Conservation (phyloP, 2,797 vertebrate species). For the Potorous gilbertii region DNA sequence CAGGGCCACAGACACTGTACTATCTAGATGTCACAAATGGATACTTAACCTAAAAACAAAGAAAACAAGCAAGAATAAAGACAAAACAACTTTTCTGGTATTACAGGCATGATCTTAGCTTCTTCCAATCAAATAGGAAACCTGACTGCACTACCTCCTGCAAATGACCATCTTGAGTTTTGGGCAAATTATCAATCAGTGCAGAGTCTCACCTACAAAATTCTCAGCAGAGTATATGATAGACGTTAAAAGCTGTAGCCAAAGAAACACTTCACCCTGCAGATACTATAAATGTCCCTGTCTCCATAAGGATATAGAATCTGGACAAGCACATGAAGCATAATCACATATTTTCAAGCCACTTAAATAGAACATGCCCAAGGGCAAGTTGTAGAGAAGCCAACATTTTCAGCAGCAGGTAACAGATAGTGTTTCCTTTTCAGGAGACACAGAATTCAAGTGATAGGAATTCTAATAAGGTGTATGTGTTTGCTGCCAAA, state of each 20-base stretch:
- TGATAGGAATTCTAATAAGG: slow-evolving; percentile 32
- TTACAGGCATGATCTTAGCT: neutral
- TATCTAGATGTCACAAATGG: neutral
- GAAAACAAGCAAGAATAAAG: neutral
- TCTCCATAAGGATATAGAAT: slow-evolving; percentile 60
- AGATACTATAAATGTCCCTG: slow-evolving; percentile 70
- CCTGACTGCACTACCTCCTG: neutral
- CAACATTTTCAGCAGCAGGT: slow-evolving; percentile 59
- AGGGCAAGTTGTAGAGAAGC: slow-evolving; percentile 59
- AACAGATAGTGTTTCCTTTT: slow-evolving; percentile 53
- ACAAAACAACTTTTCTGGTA: neutral
- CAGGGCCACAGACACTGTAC: neutral
- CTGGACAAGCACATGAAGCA: slow-evolving; percentile 59
- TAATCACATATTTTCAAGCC: slow-evolving; percentile 70
- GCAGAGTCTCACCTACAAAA: neutral
- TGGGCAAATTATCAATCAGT: accelerated
- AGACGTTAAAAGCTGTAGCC: slow-evolving; percentile 59
- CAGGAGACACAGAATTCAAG: slow-evolving; percentile 48
- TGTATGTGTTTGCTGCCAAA: slow-evolving; percentile 48
- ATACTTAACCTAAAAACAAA: neutral
- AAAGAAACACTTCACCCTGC: slow-evolving; percentile 63
- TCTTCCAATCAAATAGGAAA: neutral
- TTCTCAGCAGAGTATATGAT: slow-evolving; percentile 52
- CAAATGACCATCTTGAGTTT: slow-evolving; percentile 32
- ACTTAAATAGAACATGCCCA: slow-evolving; percentile 74